Percentiles rank a stretch among this genome's conserved stretches.
Evolutionary conservation across 2,113 vertebrate species (phyloP).

Genomic region (Thalassoma bifasciatum): DNA sequence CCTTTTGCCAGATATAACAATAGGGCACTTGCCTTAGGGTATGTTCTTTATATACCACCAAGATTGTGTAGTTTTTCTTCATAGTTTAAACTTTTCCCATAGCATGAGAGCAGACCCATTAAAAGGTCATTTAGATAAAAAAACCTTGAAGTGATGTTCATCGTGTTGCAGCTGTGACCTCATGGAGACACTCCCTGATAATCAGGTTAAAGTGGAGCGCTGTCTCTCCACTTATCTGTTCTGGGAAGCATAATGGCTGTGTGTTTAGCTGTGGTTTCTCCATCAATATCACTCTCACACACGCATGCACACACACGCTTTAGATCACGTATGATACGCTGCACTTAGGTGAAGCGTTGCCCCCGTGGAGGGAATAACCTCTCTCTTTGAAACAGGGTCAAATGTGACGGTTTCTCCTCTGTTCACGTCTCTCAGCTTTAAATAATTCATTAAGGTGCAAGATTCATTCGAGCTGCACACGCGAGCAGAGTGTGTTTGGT

Average conservation of each 20-base stretch:
- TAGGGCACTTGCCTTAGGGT: too few relatives aligned
- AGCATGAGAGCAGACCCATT: too few relatives aligned
- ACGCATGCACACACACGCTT: neutral
- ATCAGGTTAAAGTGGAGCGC: conserved; percentile 60
- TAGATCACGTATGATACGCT: neutral
- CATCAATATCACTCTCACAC: neutral
- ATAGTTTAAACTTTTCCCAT: too few relatives aligned
- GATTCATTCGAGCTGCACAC: conserved; percentile 5
- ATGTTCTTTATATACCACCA: too few relatives aligned
- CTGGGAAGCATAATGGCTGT: conserved; percentile 18
- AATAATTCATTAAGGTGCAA: conserved; percentile 46
- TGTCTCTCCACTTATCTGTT: conserved; percentile 59
- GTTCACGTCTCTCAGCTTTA: conserved; percentile 1
- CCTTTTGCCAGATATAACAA: too few relatives aligned
- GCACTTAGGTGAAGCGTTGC: neutral
- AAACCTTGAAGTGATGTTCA: too few relatives aligned
- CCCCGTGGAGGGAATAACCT: neutral
- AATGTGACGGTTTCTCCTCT: neutral
- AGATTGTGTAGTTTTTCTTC: too few relatives aligned
- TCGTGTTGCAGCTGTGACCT: conserved; percentile 14
- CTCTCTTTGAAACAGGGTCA: conserved; percentile 26
- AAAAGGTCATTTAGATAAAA: too few relatives aligned
- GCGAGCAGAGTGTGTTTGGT: conserved; percentile 15
- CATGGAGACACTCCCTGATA: conserved; percentile 55
- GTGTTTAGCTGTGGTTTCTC: conserved; percentile 27